Evolutionary conservation across 2,797 vertebrate genomes (phyloP).

Genomic region (Rhinoraja longicauda): DNA sequence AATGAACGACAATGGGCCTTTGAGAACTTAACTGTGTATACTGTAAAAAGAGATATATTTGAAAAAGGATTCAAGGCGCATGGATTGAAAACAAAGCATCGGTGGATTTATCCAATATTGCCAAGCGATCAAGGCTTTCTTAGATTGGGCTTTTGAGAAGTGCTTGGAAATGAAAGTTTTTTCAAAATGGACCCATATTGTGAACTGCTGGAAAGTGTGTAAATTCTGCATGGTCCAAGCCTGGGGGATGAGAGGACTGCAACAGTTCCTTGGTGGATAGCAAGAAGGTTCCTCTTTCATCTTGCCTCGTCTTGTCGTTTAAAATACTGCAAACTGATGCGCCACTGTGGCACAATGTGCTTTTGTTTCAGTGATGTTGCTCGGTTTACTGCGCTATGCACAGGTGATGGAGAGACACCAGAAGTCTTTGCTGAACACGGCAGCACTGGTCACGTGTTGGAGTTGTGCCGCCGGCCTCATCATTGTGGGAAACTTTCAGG

Average conservation of each 20-base stretch:
- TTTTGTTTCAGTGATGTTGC: constrained; percentile 65
- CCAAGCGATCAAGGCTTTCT: neutral
- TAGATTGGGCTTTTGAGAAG: neutral
- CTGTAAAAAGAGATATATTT: neutral
- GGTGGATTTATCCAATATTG: neutral
- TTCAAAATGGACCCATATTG: neutral
- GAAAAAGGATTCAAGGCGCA: neutral
- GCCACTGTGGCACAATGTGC: neutral
- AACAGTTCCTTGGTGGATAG: neutral
- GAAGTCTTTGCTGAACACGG: constrained; percentile 76
- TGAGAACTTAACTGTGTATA: neutral
- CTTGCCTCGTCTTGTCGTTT: neutral
- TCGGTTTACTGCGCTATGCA: constrained; percentile 77
- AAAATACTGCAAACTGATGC: neutral
- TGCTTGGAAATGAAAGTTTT: neutral
- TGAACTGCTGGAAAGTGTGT: neutral
- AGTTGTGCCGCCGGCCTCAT: constrained; percentile 78
- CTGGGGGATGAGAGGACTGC: too few relatives aligned
- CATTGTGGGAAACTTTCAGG: constrained; percentile 87
- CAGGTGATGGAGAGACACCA: constrained; percentile 74
- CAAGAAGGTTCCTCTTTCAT: neutral
- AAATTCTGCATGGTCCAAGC: neutral
- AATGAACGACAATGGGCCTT: too few relatives aligned
- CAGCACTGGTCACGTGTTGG: constrained; percentile 72
- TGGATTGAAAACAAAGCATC: neutral